A percentile compares a stretch with the other conserved stretches of the same genome.
phyloP scores from a whole-genome alignment of 2,797 vertebrate genomes.

The Odontamblyopus rebecca region DNA sequence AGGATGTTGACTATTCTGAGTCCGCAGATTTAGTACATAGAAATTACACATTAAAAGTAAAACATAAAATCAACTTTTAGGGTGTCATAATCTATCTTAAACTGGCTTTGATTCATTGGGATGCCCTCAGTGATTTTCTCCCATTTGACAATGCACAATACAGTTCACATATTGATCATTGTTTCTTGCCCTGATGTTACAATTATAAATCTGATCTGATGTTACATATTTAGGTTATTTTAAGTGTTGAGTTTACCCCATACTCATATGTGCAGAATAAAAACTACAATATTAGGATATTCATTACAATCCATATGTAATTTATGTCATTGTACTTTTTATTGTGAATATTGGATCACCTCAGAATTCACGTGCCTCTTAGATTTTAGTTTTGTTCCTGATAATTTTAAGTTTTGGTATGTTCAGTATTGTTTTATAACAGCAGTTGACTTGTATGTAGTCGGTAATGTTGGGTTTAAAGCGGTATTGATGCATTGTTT shows the following conservation, averaged over 20 bases:
- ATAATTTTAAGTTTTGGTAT: conserved; percentile 12
- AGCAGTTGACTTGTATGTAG: conserved; percentile 33
- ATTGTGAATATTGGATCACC: conserved; percentile 45
- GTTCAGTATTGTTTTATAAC: conserved; percentile 24
- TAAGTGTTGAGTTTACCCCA: conserved; percentile 43
- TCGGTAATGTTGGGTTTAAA: conserved; percentile 35
- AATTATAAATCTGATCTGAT: conserved; percentile 7
- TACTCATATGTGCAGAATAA: conserved; percentile 34
- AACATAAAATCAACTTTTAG: conserved; percentile 37
- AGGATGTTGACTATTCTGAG: conserved; percentile 16
- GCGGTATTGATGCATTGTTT: conserved; percentile 16
- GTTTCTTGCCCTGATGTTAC: conserved; percentile 31
- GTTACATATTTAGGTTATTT: conserved; percentile 19
- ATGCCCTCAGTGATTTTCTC: too few relatives aligned
- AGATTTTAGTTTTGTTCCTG: conserved; percentile 27
- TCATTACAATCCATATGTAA: conserved; percentile 33
- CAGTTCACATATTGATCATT: conserved; percentile 54
- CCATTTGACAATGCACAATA: conserved; percentile 22
- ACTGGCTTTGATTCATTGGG: neutral
- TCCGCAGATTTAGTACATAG: conserved; percentile 6
- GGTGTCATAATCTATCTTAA: neutral
- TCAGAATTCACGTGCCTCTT: conserved; percentile 42
- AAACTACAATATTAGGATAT: conserved; percentile 36
- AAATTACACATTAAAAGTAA: neutral
- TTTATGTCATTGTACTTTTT: conserved; percentile 47